These are phyloP conservation scores for Euwallacea fornicatus DNA, from an alignment of 1,140 invertebrate species.

Conservation along the genomic window DNA sequence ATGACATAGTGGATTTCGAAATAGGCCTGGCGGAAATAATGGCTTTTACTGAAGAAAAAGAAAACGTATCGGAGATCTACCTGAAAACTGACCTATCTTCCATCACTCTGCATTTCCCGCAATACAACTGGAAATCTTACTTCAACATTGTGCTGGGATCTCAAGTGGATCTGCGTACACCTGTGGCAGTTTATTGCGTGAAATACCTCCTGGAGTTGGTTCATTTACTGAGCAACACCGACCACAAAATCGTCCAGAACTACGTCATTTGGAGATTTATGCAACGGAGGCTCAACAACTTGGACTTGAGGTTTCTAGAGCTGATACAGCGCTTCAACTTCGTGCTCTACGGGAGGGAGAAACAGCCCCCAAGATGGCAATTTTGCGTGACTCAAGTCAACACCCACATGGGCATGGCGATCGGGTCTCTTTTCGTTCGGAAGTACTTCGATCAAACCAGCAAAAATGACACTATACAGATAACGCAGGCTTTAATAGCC, in stretches of 20 bases:
- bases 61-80: conserved; percentile 80
- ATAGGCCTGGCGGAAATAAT: conserved; percentile 77
- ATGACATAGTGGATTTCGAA: conserved; percentile 82
- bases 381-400: conserved; percentile 82
- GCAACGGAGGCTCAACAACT: conserved; percentile 80
- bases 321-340: conserved; percentile 72
- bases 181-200: conserved; percentile 73
- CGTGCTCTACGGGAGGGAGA: conserved; percentile 71
- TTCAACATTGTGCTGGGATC: conserved; percentile 15
- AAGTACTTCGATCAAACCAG: conserved; percentile 84
- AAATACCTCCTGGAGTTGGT: conserved; percentile 64
- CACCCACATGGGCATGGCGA: conserved; percentile 81
- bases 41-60: conserved; percentile 75
- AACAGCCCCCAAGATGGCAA: conserved; percentile 77
- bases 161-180: conserved; percentile 60
- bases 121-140: conserved; percentile 75
- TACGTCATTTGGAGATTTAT: conserved; percentile 88
- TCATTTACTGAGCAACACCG: conserved; percentile 53
- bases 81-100: conserved; percentile 74
- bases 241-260: conserved; percentile 65
- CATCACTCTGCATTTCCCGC: conserved; percentile 67
- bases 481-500: conserved; percentile 81
- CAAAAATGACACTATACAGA: conserved; percentile 77
- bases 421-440: conserved; percentile 82
- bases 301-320: conserved; percentile 67